Evolutionary conservation across 92 coral and sea anemone genomes (phyloP), one percentile per base, ranked within the genome.

Genomic region (Porites divaricata): DNA sequence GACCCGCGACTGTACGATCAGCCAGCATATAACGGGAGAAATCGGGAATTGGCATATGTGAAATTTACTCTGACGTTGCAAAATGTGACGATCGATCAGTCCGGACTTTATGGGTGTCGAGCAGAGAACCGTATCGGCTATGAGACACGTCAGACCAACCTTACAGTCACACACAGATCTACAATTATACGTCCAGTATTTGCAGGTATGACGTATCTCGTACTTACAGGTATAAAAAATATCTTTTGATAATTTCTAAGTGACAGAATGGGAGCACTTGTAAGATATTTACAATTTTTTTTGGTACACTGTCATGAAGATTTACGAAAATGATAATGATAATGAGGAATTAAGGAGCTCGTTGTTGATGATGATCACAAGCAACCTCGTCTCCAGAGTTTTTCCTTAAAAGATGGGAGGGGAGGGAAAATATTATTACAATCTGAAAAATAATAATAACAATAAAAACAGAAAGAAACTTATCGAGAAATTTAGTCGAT

Each of bases 81-180:
- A 26, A 78, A 83, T 63, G 62, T 83, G 17, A 83, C 91, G 2
- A 74, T 67, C 53, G 28, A 69, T 19, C 91, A 93, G 25, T 90
- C 83, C 14, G 98, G 98, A 22, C 50, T 52, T 74, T 93, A 93
- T 83, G 85, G 79, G 2, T 93, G 98, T 76, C 26, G 83, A 62
- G 91, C 86, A 24, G 67, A 75, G 24, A 93, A 89, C 76, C 66
- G 16, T 72, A 78, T 93, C 54, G 91, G 90, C 2, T 6, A 26
- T 35, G 78, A 9, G 0, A 0, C 53, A 2, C 65, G 72, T 61
- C 59, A 24, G 28, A 78, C 86, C 22, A 77, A 64, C 67, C 41
- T 90, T 28, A 75, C 70, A 6, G 90, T 90, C 52, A 50, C 50
- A 11, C 2, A 16, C 13, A 24, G 26, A 22, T 63, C 52, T 15